Base-by-base conservation (phyloP, 2,797 vertebrate species). In the Argyrosomus regius region DNA sequence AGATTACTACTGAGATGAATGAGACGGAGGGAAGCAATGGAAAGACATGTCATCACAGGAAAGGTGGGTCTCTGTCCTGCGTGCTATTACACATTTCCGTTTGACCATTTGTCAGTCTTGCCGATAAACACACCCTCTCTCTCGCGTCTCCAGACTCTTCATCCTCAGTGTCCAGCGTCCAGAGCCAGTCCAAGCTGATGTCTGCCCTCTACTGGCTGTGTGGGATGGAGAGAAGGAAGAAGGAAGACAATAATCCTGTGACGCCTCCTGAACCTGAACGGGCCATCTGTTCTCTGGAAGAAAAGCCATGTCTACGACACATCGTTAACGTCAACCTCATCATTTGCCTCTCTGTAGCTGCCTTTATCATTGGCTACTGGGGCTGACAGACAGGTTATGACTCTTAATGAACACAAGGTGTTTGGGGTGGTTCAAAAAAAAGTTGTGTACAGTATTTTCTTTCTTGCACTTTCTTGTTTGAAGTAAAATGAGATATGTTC, bases 331-430 rank as follows among this genome's bases (percentile, higher is more conserved):
- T 91, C 88, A 98, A 97, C 91, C 93, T 99, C 77, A 77, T 99
- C 0, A 0, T 98, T 4, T 97, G 96, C 9, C n/a, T 97, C 3
- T 92, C 94, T 0, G 93, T 95, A 0, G 93, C 94, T 0, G 6
- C 95, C 70, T 99, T 99, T 26, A 95, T 99, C 67, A 96, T 97
- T 85, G 97, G 95, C 0, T 99, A 96, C 94, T 99, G 98, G 45
- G 97, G 94, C 0, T 98, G 95, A 94, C 0, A 8, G 71, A n/a
- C 41, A 53, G 41, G n/a, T 48, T 39, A 5, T 18, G 16, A 48
- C 31, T 52, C 13, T 72, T 17, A 8, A 50, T 72, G 78, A 59
- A 75, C 63, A 66, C n/a, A 5, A 39, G 12, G 68, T 60, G 56
- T 53, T 18, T 10, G n/a, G 49, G 22, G 2, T 45, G 53, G 26